Conservation (phyloP, 2,888 invertebrate species). For the Cloeon dipterum region DNA sequence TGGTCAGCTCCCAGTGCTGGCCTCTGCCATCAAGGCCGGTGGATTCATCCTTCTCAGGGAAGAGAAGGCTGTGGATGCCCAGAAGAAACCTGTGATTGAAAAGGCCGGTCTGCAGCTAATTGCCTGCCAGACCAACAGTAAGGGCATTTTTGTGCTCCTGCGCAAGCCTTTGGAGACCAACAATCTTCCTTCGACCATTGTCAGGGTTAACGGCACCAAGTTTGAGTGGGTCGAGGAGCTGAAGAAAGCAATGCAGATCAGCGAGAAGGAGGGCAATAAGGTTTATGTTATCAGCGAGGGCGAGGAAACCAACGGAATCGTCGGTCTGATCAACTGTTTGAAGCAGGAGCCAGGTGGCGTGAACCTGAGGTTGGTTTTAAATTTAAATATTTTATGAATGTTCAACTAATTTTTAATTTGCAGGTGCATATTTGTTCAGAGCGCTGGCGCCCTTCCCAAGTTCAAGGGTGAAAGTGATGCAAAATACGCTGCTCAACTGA, state of each 20-base stretch:
- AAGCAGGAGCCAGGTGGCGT: conserved; percentile 67
- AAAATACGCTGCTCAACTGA: conserved; percentile 33
- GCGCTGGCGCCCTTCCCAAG: not conserved
- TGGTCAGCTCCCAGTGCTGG: conserved; percentile 25
- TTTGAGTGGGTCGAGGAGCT: conserved; percentile 63
- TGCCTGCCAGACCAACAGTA: conserved; percentile 36
- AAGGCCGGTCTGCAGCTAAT: conserved; percentile 26
- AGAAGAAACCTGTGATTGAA: conserved; percentile 10
- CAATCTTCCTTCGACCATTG: conserved; percentile 20
- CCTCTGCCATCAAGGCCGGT: conserved; percentile 34
- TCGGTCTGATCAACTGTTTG: conserved; percentile 80
- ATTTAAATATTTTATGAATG: not conserved
- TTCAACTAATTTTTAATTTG: not conserved
- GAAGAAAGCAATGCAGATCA: conserved; percentile 46
- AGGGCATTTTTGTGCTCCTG: conserved; percentile 39
- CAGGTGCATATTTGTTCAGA: not conserved
- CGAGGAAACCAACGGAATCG: conserved; percentile 45
- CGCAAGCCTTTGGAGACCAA: conserved; percentile 23
- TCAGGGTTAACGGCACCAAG: conserved; percentile 42
- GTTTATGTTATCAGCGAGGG: conserved; percentile 46
- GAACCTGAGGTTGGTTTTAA: conserved; percentile 33
- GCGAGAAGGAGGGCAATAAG: conserved; percentile 25
- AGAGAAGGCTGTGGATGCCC: conserved; percentile 11
- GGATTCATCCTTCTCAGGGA: conserved; percentile 59
- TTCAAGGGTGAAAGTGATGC: not conserved